Percentiles rank a stretch among this genome's conserved stretches.
These are phyloP conservation scores for Macrostomum lignano DNA, from an alignment of 1,140 invertebrate species.

Conservation along the genomic window DNA sequence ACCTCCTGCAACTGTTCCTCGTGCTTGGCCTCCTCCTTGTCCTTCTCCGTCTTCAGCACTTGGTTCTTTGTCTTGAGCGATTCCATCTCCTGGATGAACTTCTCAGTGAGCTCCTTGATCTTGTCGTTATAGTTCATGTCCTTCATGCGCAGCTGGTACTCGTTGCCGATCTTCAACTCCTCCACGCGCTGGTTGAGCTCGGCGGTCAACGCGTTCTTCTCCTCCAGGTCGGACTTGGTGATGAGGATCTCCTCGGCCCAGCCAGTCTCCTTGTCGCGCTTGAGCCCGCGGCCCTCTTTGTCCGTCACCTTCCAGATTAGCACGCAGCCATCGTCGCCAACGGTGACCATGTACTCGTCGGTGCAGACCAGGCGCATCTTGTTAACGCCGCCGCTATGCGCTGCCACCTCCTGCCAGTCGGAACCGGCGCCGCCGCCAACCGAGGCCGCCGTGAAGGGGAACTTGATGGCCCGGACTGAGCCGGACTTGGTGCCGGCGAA, in stretches of 20 bases:
- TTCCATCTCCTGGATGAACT: conserved; percentile 30
- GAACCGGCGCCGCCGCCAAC: too few species aligned
- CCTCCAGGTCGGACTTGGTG: conserved; percentile 30
- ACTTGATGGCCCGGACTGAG: conserved; percentile 41
- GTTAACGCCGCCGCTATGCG: too few species aligned
- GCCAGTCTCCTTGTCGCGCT: conserved; percentile 40
- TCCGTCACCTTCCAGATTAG: conserved; percentile 52
- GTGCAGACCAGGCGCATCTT: conserved; percentile 14
- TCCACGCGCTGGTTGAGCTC: conserved; percentile 29
- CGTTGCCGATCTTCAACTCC: conserved; percentile 31
- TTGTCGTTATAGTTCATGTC: conserved; percentile 32
- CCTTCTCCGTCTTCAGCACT: conserved; percentile 28
- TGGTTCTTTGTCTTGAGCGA: conserved; percentile 28
- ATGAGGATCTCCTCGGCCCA: conserved; percentile 41
- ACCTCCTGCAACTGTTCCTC: conserved; percentile 22
- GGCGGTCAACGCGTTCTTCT: conserved; percentile 33
- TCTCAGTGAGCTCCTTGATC: conserved; percentile 29
- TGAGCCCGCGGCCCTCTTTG: conserved; percentile 39
- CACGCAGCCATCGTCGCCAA: conserved; percentile 39
- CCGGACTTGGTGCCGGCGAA: conserved; percentile 45
- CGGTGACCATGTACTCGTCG: conserved; percentile 44
- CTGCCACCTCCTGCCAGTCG: too few species aligned
- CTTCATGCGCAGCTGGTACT: conserved; percentile 31
- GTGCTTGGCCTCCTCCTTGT: conserved; percentile 26
- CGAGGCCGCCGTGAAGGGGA: conserved; percentile 42